These are phyloP conservation scores for Ceratoteleas bidentatus DNA, from an alignment of 1,140 invertebrate genomes.

Conservation along the genomic window DNA sequence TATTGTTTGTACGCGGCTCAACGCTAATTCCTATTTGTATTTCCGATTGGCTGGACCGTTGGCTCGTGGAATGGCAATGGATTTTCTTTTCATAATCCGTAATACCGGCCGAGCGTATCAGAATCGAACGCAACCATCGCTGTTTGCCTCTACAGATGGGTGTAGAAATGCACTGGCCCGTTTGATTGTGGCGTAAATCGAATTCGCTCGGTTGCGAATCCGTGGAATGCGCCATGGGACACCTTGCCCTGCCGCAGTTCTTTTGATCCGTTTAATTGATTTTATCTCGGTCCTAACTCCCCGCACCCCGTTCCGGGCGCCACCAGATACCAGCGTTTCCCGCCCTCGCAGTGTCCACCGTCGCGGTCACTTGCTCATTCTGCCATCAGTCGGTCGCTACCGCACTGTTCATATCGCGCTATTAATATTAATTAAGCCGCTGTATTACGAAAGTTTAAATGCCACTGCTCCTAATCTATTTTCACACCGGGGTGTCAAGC, in stretches of 20 bases:
- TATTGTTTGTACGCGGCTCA: slow-evolving; percentile 78
- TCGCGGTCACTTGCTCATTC: slow-evolving; percentile 57
- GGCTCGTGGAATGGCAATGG: slow-evolving; percentile 69
- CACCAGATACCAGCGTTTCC: slow-evolving; percentile 21
- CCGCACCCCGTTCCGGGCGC: not conserved
- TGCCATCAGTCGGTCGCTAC: slow-evolving; percentile 22
- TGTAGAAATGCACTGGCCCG: slow-evolving; percentile 63
- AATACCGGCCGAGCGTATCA: slow-evolving; percentile 67
- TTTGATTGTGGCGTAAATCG: slow-evolving; percentile 70
- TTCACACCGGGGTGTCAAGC: slow-evolving; percentile 6
- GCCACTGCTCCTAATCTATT: slow-evolving; percentile 1
- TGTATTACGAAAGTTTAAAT: slow-evolving; percentile 25
- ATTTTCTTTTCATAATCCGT: slow-evolving; percentile 79
- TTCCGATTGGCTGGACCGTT: slow-evolving; percentile 74
- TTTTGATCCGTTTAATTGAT: slow-evolving; percentile 70
- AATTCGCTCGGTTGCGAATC: slow-evolving; percentile 66
- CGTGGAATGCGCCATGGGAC: slow-evolving; percentile 65
- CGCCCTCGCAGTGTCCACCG: slow-evolving; percentile 34
- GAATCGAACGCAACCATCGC: slow-evolving; percentile 59
- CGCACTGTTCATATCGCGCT: slow-evolving; percentile 10
- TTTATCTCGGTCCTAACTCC: slow-evolving; percentile 42
- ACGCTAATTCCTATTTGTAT: slow-evolving; percentile 79
- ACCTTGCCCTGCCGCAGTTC: slow-evolving; percentile 64
- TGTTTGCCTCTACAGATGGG: slow-evolving; percentile 59
- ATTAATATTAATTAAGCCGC: slow-evolving; percentile 40